phyloP scores from a whole-genome alignment of 2,113 vertebrate genomes.

The Merops nubicus region DNA sequence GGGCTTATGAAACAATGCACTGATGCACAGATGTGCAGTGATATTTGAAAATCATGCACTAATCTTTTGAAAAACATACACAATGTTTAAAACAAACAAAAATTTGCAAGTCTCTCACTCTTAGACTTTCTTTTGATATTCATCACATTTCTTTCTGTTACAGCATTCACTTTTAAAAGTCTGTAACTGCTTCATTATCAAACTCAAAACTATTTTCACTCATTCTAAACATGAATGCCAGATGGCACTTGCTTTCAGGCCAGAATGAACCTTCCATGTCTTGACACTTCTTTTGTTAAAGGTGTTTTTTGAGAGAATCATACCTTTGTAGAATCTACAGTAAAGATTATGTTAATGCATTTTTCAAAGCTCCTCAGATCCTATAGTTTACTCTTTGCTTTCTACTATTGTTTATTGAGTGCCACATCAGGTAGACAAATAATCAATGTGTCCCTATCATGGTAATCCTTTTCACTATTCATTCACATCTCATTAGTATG shows the following conservation, averaged over 20 bases:
- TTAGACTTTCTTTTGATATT: neutral
- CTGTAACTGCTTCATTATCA: neutral
- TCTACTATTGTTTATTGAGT: neutral
- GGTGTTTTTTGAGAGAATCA: neutral
- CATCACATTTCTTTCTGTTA: neutral
- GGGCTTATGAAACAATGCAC: neutral
- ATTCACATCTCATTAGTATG: neutral
- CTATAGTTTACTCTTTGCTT: neutral
- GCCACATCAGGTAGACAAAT: neutral
- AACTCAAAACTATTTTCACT: no score
- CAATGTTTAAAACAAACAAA: neutral
- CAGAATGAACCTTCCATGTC: neutral
- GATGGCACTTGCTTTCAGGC: neutral
- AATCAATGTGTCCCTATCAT: neutral
- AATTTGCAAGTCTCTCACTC: neutral
- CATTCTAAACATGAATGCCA: neutral
- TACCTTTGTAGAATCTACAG: neutral
- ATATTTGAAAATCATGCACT: constrained; percentile 19
- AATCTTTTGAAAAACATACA: neutral
- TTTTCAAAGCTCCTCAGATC: neutral
- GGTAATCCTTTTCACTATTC: neutral
- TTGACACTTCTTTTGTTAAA: neutral
- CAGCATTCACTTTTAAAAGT: neutral
- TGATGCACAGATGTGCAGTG: neutral
- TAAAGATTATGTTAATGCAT: neutral